Base-by-base conservation (phyloP, 2,888 invertebrate genomes). In the Archips crataeganus region DNA sequence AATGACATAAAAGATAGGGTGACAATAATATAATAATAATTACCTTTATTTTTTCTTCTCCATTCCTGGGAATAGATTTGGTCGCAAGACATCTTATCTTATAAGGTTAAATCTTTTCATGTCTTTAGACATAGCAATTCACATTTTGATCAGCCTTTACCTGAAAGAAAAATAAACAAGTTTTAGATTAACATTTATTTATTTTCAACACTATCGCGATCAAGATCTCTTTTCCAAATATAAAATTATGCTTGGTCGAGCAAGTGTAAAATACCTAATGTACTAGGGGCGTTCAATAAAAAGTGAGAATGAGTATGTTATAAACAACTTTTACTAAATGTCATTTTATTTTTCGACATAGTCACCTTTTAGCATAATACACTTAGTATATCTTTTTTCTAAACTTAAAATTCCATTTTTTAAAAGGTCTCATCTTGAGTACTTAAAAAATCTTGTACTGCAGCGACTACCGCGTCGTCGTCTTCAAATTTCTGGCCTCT, bases 141-240 rank as follows among this genome's bases (percentile, higher is more conserved):
- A 32, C 47, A 8, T 42, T 66, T 67, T 54, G 42, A 47, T 67
- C 66, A 54, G 23, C 66, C 57, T 5, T 9, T 42, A 67, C 45
- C 66, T 67, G 66, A 42, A 67, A 67, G 66, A 45, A 67, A 54
- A 57, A 57, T 23, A 34, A 42, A 23, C 57, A 15, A 57, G 32
- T 57, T 45, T 51, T 4, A 10, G 13, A 34, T 54, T 6, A 65
- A 34, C 32, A 13, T 15, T 65, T n/a, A 47, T 13, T 51, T 15
- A 1, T 51, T n/a, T 23, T 42, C 10, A 23, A 62, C 13, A 23
- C 42, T 62, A 42, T 60, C 60, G 32, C 32, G 34, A 59, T 34
- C 34, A 23, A 57, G 32, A 57, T 10, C 32, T 5, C 9, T 10
- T 32, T 57, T 32, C 32, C 9, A 57, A 32, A 23, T 32, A 13